Base-by-base conservation (phyloP, 2,797 vertebrate genomes). In the Orestias chungarensis region DNA sequence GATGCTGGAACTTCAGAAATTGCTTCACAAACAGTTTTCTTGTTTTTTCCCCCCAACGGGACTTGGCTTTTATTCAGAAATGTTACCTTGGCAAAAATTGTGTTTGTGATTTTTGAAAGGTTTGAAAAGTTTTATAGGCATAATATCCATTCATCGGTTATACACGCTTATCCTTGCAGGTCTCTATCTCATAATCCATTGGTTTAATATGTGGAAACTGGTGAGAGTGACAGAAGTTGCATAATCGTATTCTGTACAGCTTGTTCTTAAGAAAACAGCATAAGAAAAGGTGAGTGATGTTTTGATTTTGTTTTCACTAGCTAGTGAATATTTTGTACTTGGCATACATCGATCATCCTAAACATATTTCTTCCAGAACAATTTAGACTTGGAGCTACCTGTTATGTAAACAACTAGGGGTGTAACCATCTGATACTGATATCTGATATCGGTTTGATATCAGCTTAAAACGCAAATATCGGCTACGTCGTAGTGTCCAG, bases 1-100 rank as follows among this genome's bases (percentile, higher is more conserved):
- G 68, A 83, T 59, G 57, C 31, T 65, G 57, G 40, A 67, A 73
- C 70, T 47, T 78, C 38, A 82, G 33, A 47, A 50, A 73, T 64
- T 47, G 42, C 43, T 65, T 73, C 46, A 66, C 46, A 35, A 44
- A 35, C 71, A 43, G n/a, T 66, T 52, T 74, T 50, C 68, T 40
- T 29, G 15, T 9, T 54, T 52, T 62, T 40, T 47, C 31, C 14
- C 52, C 20, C 67, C 15, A 35, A 17, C 6, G 3, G 17, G 17
- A 47, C 64, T 67, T 10, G 1, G 14, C 3, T 9, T 54, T 54
- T 59, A 67, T 73, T 76, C 11, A 71, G 25, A 29, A 43, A 9
- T 43, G 10, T 12, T 66, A 31, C 20, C 18, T 11, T 23, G 23
- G 29, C 42, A 65, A 27, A 20, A 44, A 46, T 23, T 38, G 42